Evolutionary conservation across 2,888 invertebrate genomes (phyloP), one percentile per base, ranked within the genome.

Genomic region (Netelia fuscicornis): DNA sequence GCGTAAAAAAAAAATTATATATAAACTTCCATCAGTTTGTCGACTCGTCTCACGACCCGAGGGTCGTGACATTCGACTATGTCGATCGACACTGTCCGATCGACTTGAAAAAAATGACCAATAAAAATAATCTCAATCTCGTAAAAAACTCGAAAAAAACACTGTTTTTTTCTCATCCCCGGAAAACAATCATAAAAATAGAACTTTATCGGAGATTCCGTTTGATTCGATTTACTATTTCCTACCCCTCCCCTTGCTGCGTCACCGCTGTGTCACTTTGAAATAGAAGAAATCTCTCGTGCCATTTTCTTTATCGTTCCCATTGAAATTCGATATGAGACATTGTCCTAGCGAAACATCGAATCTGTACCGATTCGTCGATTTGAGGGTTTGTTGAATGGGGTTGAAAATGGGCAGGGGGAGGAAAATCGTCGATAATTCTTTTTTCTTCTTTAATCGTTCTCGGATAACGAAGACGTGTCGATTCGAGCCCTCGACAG

Each of bases 391-490:
- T 13, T 17, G 65, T 25, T 25, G 25, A 25, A 25, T 2, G 25
- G 25, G 25, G 25, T 25, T 25, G 25, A 25, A 25, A 2, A 25
- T 1, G 2, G 2, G 25, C 0, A 17, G 17, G 25, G 25, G 25
- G 25, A 25, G 25, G 0, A 2, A 25, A 81, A 23, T 70, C 48
- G 68, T 60, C 42, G 62, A 82, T 83, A 68, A 80, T 85, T 71
- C 3, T 85, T 72, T 76, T 72, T 76, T 78, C 64, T 65, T 67
- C 58, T 71, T 71, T 76, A 75, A 85, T 82, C 76, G 71, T 62
- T 60, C n/a, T 76, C 42, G 60, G 76, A 75, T 76, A 67, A 23
- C 54, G 42, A 44, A 65, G 60, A 76, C 79, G 79, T 79, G 71
- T 75, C 71, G 67, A 76, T 72, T 67, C 52, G 44, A 56, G 56